phyloP scores from a whole-genome alignment of 2,888 invertebrate species.

The Andrena camellia region DNA sequence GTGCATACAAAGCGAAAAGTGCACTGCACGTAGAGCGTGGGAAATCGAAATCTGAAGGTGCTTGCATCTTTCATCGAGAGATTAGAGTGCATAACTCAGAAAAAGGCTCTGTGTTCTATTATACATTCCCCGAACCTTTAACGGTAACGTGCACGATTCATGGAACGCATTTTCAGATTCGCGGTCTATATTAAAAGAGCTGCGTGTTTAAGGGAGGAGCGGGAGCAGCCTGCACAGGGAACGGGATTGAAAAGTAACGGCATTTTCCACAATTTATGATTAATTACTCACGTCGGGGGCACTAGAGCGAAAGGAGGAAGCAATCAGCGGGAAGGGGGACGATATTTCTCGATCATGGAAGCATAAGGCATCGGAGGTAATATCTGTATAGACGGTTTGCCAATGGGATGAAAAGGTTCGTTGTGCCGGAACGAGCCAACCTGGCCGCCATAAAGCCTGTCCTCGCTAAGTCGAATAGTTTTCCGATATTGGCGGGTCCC shows the following conservation, averaged over 20 bases:
- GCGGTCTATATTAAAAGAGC: not conserved
- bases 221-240: no score
- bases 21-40: no score
- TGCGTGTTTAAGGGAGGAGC: not conserved
- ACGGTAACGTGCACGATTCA: no score
- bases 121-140: no score
- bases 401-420: slow-evolving; percentile 43
- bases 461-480: slow-evolving; percentile 79
- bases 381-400: slow-evolving; percentile 52
- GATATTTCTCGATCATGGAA: slow-evolving; percentile 50
- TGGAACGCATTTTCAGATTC: no score
- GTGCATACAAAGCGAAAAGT: not conserved
- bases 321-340: slow-evolving; percentile 1
- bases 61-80: no score
- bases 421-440: slow-evolving; percentile 34
- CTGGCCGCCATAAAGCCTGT: slow-evolving; percentile 40
- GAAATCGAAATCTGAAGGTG: not conserved
- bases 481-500: slow-evolving; percentile 77
- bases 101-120: no score
- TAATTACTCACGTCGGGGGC: slow-evolving; percentile 13
- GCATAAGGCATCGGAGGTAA: slow-evolving; percentile 40
- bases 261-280: slow-evolving; percentile 1
- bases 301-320: not conserved
- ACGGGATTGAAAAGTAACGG: not conserved
- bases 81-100: no score